Percentiles rank a stretch among this genome's conserved stretches.
These are phyloP conservation scores for Philotrypesis tridentata DNA, from an alignment of 1,140 invertebrate genomes.

Conservation along the genomic window DNA sequence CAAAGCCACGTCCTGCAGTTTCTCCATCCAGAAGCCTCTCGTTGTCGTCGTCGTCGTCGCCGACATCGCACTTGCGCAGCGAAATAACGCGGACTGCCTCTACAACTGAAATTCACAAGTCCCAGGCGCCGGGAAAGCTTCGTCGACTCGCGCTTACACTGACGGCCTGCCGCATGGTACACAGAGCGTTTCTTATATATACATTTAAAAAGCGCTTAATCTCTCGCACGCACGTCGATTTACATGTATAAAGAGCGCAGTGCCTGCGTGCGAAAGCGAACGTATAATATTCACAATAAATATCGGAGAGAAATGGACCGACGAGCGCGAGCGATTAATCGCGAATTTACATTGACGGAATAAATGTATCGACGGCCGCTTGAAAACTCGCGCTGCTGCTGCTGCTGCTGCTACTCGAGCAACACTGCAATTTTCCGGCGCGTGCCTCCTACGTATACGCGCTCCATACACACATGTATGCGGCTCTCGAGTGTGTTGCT, in stretches of 20 bases:
- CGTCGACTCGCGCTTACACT: too few species aligned
- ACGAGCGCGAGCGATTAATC: background rate
- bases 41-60: background rate
- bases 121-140: background rate
- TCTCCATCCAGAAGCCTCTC: constrained; percentile 52
- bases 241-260: background rate
- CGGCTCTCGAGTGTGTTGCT: background rate
- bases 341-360: background rate
- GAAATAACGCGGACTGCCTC: too few species aligned
- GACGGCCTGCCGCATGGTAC: too few species aligned
- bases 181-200: too few species aligned
- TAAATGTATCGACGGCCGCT: background rate
- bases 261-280: background rate
- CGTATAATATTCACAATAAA: too few species aligned
- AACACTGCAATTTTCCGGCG: background rate
- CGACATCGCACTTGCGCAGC: background rate
- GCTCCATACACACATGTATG: too few species aligned
- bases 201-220: background rate
- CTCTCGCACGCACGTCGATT: background rate
- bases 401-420: background rate
- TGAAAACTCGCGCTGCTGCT: background rate
- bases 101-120: too few species aligned
- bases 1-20: constrained; percentile 57
- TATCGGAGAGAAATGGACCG: too few species aligned
- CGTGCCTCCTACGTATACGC: background rate